These are phyloP conservation scores for Nomada ferruginata DNA, from an alignment of 2,888 invertebrate genomes.

Conservation along the genomic window DNA sequence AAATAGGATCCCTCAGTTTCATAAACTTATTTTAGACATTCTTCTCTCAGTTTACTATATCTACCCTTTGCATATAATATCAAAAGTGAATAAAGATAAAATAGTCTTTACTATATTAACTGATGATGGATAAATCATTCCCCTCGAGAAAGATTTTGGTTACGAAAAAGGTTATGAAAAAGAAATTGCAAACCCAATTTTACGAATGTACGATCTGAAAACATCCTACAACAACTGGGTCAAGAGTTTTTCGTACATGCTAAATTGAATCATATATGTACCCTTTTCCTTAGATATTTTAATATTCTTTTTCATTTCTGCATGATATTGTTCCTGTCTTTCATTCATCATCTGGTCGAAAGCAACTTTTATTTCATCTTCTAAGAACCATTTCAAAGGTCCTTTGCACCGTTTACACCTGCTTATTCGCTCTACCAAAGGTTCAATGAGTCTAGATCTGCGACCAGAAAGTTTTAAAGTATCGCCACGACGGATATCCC, in stretches of 20 bases:
- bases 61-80: too few relatives aligned
- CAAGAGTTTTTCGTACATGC: neutral
- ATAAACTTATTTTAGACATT: too few relatives aligned
- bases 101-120: too few relatives aligned
- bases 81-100: too few relatives aligned
- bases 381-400: constrained; percentile 74
- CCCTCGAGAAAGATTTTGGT: too few relatives aligned
- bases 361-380: constrained; percentile 75
- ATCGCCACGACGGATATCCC: neutral
- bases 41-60: too few relatives aligned
- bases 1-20: too few relatives aligned
- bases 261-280: constrained; percentile 30
- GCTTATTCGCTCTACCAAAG: constrained; percentile 15
- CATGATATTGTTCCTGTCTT: constrained; percentile 57
- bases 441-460: neutral
- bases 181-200: too few relatives aligned
- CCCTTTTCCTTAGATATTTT: constrained; percentile 58
- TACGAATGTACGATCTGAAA: too few relatives aligned
- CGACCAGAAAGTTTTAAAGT: neutral
- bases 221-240: neutral
- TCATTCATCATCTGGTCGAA: constrained; percentile 62
- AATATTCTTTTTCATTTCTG: constrained; percentile 52
- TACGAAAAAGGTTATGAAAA: too few relatives aligned
- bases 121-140: too few relatives aligned
- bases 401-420: constrained; percentile 71